A percentile compares a stretch with the other conserved stretches of the same genome.
phyloP scores from a whole-genome alignment of 1,140 invertebrate species.

The Paraescarpia echinospica region DNA sequence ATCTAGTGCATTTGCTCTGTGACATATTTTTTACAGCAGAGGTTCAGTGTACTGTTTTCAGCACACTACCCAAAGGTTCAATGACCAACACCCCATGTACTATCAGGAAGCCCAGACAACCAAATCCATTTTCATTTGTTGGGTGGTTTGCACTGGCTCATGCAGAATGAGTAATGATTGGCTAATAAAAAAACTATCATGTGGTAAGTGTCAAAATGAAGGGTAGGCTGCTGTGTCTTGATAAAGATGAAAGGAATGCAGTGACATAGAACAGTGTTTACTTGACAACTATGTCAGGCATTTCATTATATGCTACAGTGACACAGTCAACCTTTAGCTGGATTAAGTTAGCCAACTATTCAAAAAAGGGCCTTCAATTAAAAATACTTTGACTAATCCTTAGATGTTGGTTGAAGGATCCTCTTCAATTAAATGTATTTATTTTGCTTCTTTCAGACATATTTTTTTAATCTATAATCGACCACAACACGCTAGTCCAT shows the following conservation, averaged over 20 bases:
- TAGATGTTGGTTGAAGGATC: not conserved
- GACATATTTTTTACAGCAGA: not conserved
- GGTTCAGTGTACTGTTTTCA: not conserved
- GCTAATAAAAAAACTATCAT: not conserved
- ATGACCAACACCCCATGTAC: not conserved
- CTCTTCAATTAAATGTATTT: too few relatives aligned
- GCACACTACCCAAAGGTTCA: not conserved
- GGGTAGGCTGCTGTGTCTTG: not conserved
- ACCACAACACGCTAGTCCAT: too few relatives aligned
- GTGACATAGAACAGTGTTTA: not conserved
- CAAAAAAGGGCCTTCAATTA: not conserved
- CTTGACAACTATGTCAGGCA: not conserved
- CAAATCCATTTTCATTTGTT: not conserved
- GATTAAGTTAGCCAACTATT: not conserved
- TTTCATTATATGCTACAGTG: not conserved
- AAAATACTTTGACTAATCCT: not conserved
- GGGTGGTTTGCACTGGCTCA: not conserved
- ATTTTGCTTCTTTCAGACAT: too few relatives aligned
- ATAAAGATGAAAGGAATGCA: constrained; percentile 1
- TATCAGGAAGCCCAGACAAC: not conserved
- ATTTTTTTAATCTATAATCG: too few relatives aligned
- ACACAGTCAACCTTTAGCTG: not conserved
- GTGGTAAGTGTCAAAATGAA: not conserved
- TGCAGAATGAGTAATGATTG: not conserved
- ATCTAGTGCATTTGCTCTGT: not conserved